Base-by-base conservation (phyloP, 2,797 vertebrate genomes). In the Leptoclinus maculatus region DNA sequence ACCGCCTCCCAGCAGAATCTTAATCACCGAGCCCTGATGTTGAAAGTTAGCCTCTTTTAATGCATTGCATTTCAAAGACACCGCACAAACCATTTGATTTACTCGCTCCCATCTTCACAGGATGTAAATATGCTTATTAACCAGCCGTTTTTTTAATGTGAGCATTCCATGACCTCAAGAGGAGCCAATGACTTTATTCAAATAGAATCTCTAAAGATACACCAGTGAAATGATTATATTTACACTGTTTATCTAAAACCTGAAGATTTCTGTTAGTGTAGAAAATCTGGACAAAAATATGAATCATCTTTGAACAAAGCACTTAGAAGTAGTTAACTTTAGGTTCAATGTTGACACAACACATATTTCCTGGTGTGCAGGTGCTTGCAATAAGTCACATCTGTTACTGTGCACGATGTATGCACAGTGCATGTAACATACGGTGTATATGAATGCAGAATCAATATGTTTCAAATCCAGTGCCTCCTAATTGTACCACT, bases 41-140 rank as follows among this genome's bases (percentile, higher is more conserved):
- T 92, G 83, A 93, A 92, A 92, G 84, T 90, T 86, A 80, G 76
- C 78, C 87, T 83, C 84, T 90, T 92, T 59, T 66, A 91, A 94
- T 92, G 76, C 87, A 83, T 75, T 85, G 90, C 83, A 90, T 95
- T 94, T 95, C 89, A 95, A 95, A 94, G 89, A 84, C 80, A 29
- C 81, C 76, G 84, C 88, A 71, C 80, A 92, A 86, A 90, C 89
- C 65, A 89, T 91, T 88, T 88, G 83, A 91, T 92, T 91, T 83
- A 78, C 88, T 89, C 88, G 69, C 45, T 79, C 65, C 71, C 72
- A 53, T 85, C 89, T 64, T 83, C 64, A 63, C 51, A 72, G 70
- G 73, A 92, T 93, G 93, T 90, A 94, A 95, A 94, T 93, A 89
- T 91, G 87, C 91, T 93, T 92, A 93, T 94, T 95, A 95, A 83